Base-by-base conservation (phyloP, 2,113 vertebrate genomes). In the Grantiella picta region DNA sequence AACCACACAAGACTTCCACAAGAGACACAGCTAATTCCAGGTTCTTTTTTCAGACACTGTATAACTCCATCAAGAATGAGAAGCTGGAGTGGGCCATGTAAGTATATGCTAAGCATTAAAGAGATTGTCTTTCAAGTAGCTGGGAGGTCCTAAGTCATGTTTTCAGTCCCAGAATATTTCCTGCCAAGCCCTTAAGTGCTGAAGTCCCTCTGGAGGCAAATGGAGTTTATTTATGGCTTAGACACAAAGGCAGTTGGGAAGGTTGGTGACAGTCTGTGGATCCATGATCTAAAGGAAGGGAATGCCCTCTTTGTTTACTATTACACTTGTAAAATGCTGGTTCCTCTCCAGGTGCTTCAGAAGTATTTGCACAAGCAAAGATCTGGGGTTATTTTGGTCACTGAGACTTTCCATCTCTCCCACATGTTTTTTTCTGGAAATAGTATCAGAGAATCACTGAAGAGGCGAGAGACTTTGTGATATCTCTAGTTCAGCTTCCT, bases 11-110 rank as follows among this genome's bases (percentile, higher is more conserved):
- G 9, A 25, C 75, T 83, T 73, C 9, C 38, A 19, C 9, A 15
- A 73, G 44, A 84, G 60, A 42, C 76, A 61, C 64, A 64, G 50
- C 90, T 97, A 87, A 96, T 44, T 29, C 27, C 69, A 14, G 95
- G 92, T 90, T 93, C 56, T 96, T 95, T 83, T 96, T 94, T 72
- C 97, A 99, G 99, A 97, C 98, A 59, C 98, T 99, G 42, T 99
- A 99, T 94, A 99, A 99, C 97, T 99, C 99, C 40, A 99, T 99
- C 98, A 99, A 99, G 98, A 99, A 99, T 54, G 99, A 99, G 96
- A 99, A 99, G 97, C 98, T 99, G 44, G 99, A 99, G 95, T 99
- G 99, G 99, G 99, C 99, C 81, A 98, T 99, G 99, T 99, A 98
- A 99, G 99, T 99, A 98, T 88, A 71, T 17, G 24, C 71, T 66